Base-by-base conservation (phyloP, 2,113 vertebrate genomes). In the Trematocara variabile region DNA sequence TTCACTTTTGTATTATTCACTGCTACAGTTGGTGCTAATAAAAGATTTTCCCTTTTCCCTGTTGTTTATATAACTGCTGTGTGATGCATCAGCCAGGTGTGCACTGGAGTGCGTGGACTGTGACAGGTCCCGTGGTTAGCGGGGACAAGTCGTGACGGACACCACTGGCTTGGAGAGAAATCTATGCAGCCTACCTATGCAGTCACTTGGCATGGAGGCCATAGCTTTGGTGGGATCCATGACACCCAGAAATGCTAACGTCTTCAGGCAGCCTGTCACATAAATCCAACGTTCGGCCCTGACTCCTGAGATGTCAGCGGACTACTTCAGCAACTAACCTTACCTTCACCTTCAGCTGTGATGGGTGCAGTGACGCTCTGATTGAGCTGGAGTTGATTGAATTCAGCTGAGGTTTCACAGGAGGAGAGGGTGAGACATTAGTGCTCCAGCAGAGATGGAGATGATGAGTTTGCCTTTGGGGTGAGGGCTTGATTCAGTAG, bases 211-310 rank as follows among this genome's bases (percentile, higher is more conserved):
- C 48, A 9, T 25, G 20, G 50, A 83, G 63, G 34, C 82, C 90
- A 83, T 83, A 41, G 50, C 79, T 70, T n/a, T 14, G 30, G 52
- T 8, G 53, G 53, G 56, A 82, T 55, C 89, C 75, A 54, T 84
- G 91, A 92, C 52, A 48, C 63, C 77, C 81, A 81, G 90, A 88
- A 79, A 95, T 83, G 78, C 91, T 95, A 94, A 95, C 89, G 2
- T 91, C 92, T 93, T 90, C 68, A 77, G 94, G 94, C 95, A 93
- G 92, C 89, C 87, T 95, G 93, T 95, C 95, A 94, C 91, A 93
- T 95, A 92, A 93, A 95, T 93, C 92, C 89, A 41, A 46, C 75
- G 58, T 90, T 89, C 37, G 33, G 70, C 89, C 84, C 80, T 78
- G 89, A 82, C 90, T 86, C 28, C 86, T 84, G 84, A 80, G 86